Conservation (phyloP, 2,888 invertebrate genomes). For the Cotesia congregata region DNA sequence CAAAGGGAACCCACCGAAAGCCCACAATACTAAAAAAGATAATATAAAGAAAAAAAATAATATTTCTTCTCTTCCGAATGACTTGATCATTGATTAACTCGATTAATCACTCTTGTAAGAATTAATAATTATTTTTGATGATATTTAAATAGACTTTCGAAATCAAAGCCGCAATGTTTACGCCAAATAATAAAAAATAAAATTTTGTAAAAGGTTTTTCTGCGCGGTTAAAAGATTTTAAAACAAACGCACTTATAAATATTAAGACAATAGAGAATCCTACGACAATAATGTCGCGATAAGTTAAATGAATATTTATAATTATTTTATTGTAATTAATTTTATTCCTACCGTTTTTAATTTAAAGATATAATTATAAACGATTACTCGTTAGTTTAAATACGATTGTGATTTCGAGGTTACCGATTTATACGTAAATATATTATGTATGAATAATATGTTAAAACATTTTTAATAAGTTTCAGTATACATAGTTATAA, state of each 20-base stretch:
- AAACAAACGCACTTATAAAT: constrained; percentile 21
- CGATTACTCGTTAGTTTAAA: constrained; percentile 35
- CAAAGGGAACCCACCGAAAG: constrained; percentile 34
- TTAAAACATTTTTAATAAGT: constrained; percentile 19
- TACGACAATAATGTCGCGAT: neutral
- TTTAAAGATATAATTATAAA: constrained; percentile 1
- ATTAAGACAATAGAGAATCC: neutral
- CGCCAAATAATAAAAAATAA: constrained; percentile 19
- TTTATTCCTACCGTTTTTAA: neutral
- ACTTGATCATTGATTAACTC: constrained; percentile 25
- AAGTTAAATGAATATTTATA: neutral
- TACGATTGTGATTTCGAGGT: constrained; percentile 70
- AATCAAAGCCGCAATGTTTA: constrained; percentile 29
- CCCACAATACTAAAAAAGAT: neutral
- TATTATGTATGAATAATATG: constrained; percentile 33
- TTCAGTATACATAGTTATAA: constrained; percentile 21
- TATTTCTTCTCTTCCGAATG: constrained; percentile 13
- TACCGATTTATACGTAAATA: constrained; percentile 66
- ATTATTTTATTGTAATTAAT: neutral
- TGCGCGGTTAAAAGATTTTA: constrained; percentile 7
- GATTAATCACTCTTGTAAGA: constrained; percentile 14
- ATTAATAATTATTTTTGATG: neutral
- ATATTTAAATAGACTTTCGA: constrained; percentile 26
- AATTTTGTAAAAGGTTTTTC: constrained; percentile 29
- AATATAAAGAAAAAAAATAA: constrained; percentile 3